Percentiles rank a stretch among this genome's conserved stretches.
phyloP scores from a whole-genome alignment of 2,113 vertebrate species.

The Scytalopus superciliaris region DNA sequence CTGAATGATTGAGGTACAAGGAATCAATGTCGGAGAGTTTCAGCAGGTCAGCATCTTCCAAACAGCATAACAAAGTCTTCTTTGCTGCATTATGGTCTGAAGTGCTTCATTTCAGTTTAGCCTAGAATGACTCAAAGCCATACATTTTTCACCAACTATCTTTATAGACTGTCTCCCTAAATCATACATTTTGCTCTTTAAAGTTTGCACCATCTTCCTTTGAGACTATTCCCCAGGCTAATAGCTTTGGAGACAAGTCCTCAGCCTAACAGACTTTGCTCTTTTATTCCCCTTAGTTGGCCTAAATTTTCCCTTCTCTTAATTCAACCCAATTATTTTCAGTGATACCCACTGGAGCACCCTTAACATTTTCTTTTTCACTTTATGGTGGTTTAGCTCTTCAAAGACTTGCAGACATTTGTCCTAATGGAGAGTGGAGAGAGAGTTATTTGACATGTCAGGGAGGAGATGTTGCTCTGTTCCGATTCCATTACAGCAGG shows the following conservation, averaged over 20 bases:
- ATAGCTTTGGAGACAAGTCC: conserved; percentile 3
- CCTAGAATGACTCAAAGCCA: conserved; percentile 26
- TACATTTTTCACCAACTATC: conserved; percentile 18
- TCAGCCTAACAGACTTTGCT: conserved; percentile 45
- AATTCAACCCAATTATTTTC: conserved; percentile 44
- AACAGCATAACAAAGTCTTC: neutral
- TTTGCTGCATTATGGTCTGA: neutral
- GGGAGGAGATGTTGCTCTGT: conserved; percentile 65
- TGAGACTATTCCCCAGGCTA: conserved; percentile 48
- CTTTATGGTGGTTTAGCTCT: conserved; percentile 51
- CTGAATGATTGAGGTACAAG: neutral
- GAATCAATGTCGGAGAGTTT: neutral
- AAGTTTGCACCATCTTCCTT: conserved; percentile 37
- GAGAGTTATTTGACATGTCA: conserved; percentile 67
- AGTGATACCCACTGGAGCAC: conserved; percentile 59
- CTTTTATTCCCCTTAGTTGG: conserved; percentile 44
- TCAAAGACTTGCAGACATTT: conserved; percentile 65
- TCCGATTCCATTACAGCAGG: conserved; percentile 75
- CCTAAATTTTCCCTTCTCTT: conserved; percentile 19
- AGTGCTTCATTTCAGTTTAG: neutral
- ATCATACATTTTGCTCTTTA: conserved; percentile 51
- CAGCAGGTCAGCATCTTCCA: neutral
- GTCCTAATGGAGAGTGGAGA: conserved; percentile 66
- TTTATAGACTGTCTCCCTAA: conserved; percentile 30
- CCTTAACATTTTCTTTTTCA: conserved; percentile 48